Evolutionary conservation across 1,140 invertebrate genomes (phyloP).

Genomic region (Mylabris phalerata): DNA sequence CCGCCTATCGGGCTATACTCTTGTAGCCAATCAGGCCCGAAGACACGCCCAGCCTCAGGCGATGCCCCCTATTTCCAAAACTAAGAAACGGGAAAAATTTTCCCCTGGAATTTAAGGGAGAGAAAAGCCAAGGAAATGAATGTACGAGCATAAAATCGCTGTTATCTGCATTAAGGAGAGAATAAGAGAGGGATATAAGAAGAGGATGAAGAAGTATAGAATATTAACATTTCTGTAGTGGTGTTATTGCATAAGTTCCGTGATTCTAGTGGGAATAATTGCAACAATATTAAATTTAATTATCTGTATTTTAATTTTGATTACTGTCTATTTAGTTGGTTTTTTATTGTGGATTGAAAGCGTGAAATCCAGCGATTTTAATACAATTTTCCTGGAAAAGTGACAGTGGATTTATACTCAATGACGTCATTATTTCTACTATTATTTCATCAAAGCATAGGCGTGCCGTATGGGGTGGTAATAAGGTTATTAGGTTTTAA

Average conservation of each 20-base stretch:
- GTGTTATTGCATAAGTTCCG: neutral
- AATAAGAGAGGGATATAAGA: neutral
- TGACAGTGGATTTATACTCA: too few relatives aligned
- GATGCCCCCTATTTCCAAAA: slow-evolving; percentile 23
- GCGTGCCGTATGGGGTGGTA: too few relatives aligned
- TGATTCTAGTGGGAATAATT: neutral
- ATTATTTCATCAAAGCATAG: too few relatives aligned
- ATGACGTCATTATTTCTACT: too few relatives aligned
- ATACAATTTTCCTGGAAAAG: too few relatives aligned
- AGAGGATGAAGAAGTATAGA: neutral
- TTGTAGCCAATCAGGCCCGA: slow-evolving; percentile 31
- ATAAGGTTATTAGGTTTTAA: too few relatives aligned
- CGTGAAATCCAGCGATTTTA: too few relatives aligned
- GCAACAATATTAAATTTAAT: neutral
- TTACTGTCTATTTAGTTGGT: too few relatives aligned
- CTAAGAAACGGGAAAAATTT: neutral
- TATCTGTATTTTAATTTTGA: too few relatives aligned
- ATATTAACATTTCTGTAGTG: neutral
- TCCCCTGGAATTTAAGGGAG: too few relatives aligned
- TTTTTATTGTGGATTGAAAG: too few relatives aligned
- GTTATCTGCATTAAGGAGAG: neutral
- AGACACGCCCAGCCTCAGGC: slow-evolving; percentile 35
- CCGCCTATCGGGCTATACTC: slow-evolving; percentile 25
- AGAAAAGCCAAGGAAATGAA: slow-evolving; percentile 4
- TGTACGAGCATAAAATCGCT: neutral